Percentiles rank a stretch among this genome's conserved stretches.
These are phyloP conservation scores for Penelope pileata DNA, from an alignment of 2,113 vertebrate species.

Conservation along the genomic window DNA sequence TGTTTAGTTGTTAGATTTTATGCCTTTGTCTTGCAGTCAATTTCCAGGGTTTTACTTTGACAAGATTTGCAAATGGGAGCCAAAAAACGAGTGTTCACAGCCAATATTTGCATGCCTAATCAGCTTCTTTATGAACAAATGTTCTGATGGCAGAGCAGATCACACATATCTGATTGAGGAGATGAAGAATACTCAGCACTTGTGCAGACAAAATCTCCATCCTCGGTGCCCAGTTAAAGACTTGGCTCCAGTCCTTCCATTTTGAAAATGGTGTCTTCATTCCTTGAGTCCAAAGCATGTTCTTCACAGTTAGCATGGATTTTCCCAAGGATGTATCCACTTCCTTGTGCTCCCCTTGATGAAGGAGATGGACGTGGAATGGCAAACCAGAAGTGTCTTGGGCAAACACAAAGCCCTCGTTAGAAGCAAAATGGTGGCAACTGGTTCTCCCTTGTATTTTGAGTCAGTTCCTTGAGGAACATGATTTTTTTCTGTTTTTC, in stretches of 20 bases:
- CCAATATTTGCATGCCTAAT: neutral
- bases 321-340: neutral
- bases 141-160: neutral
- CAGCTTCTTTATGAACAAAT: neutral
- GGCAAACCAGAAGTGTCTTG: neutral
- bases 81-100: neutral
- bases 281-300: neutral
- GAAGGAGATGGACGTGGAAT: neutral
- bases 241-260: neutral
- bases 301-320: neutral
- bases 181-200: neutral
- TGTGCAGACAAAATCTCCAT: neutral
- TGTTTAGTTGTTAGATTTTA: constrained; percentile 7
- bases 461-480: neutral
- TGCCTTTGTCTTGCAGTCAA: neutral
- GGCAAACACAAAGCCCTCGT: neutral
- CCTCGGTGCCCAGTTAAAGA: neutral
- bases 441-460: neutral
- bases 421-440: neutral
- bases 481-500: neutral
- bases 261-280: neutral
- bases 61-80: neutral
- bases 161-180: neutral
- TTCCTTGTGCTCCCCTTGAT: neutral
- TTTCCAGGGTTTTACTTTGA: neutral